These are phyloP conservation scores for Phalera bucephala DNA, from an alignment of 2,888 invertebrate genomes.

Conservation along the genomic window DNA sequence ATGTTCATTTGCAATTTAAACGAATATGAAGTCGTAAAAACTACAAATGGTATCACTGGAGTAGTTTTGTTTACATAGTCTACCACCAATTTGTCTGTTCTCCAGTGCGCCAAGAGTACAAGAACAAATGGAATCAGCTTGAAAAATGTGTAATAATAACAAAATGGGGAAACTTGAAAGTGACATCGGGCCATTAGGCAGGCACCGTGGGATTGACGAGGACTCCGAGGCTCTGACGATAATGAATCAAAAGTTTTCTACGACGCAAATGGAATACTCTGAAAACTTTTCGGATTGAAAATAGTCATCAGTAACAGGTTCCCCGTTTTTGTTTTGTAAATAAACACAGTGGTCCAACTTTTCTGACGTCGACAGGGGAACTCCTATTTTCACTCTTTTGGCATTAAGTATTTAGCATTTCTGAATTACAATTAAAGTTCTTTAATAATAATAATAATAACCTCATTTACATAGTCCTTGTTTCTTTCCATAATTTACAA, in stretches of 20 bases:
- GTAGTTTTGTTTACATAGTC: conserved; percentile 41
- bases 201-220: conserved; percentile 36
- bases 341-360: conserved; percentile 5
- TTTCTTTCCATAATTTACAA: too few species aligned
- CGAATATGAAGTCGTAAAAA: conserved; percentile 19
- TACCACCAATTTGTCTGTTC: conserved; percentile 48
- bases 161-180: conserved; percentile 64
- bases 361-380: too few species aligned
- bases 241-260: conserved; percentile 61
- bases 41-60: conserved; percentile 8
- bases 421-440: too few species aligned
- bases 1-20: too few species aligned
- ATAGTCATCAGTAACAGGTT: conserved; percentile 28
- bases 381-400: too few species aligned
- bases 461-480: too few species aligned
- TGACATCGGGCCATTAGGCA: conserved; percentile 63
- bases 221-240: conserved; percentile 33
- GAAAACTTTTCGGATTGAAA: conserved; percentile 29
- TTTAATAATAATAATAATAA: too few species aligned
- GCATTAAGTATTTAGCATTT: too few species aligned
- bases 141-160: conserved; percentile 69
- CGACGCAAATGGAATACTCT: conserved; percentile 42
- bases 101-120: conserved; percentile 46
- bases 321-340: conserved; percentile 20
- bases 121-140: conserved; percentile 64